These are phyloP conservation scores for Pygocentrus nattereri DNA, from an alignment of 2,797 vertebrate species.

Conservation along the genomic window DNA sequence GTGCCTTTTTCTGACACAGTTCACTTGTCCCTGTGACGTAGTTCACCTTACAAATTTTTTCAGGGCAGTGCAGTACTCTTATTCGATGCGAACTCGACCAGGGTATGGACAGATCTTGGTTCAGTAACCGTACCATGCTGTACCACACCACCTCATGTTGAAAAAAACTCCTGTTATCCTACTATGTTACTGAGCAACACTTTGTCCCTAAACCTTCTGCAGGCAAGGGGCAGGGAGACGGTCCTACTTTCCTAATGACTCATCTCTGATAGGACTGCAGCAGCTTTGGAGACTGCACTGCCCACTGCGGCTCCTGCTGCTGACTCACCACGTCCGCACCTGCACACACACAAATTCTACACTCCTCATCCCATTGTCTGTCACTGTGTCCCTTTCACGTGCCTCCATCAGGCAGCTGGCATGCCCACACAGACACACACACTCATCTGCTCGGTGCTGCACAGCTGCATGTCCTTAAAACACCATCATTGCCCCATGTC, in stretches of 20 bases:
- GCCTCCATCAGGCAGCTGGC: slow-evolving; percentile 35
- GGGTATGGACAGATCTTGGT: no score
- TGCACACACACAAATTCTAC: slow-evolving; percentile 17
- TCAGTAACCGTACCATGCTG: no score
- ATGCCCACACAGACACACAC: slow-evolving; percentile 10
- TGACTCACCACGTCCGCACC: slow-evolving; percentile 47
- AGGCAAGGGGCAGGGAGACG: slow-evolving; percentile 25
- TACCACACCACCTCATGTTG: no score
- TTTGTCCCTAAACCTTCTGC: slow-evolving; percentile 28
- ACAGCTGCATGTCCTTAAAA: slow-evolving; percentile 44
- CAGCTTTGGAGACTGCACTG: slow-evolving; percentile 35
- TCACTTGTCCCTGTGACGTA: no score
- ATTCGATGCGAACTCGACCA: no score
- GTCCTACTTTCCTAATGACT: slow-evolving; percentile 27
- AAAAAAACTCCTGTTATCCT: not conserved
- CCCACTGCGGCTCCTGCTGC: slow-evolving; percentile 47
- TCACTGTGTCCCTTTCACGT: slow-evolving; percentile 6
- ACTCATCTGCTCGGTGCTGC: slow-evolving; percentile 21
- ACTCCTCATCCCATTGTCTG: slow-evolving; percentile 21
- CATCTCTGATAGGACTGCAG: slow-evolving; percentile 46
- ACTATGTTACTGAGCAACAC: slow-evolving; percentile 7
- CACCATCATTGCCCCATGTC: not conserved
- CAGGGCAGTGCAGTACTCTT: no score
- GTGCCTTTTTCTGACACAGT: not conserved
- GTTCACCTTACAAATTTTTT: no score